Percentiles rank a stretch among this genome's conserved stretches.
These are phyloP conservation scores for Eulemur macaco DNA, from an alignment of 2,113 vertebrate species.

Conservation along the genomic window DNA sequence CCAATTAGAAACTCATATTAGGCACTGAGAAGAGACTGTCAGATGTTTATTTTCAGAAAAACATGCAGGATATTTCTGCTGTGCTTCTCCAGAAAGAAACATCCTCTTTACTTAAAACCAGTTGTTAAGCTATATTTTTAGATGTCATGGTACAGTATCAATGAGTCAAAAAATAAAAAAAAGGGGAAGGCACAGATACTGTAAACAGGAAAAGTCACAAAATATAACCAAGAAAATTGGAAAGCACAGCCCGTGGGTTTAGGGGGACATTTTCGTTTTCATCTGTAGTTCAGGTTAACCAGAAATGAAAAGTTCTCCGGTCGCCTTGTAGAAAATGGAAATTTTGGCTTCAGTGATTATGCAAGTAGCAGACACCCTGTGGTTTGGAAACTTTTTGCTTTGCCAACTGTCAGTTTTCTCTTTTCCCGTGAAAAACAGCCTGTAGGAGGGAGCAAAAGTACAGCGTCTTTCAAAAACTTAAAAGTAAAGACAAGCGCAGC, in stretches of 20 bases:
- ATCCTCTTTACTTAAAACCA: constrained; percentile 69
- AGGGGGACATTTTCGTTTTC: neutral
- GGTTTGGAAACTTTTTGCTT: constrained; percentile 68
- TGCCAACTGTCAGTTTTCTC: constrained; percentile 59
- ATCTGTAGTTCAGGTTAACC: neutral
- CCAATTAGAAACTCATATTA: neutral
- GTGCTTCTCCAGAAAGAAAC: constrained; percentile 67
- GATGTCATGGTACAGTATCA: constrained; percentile 58
- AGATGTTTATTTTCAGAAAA: constrained; percentile 59
- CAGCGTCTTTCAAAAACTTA: constrained; percentile 49
- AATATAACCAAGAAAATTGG: neutral
- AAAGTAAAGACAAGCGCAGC: neutral
- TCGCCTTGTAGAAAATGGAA: constrained; percentile 43
- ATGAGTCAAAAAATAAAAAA: constrained; percentile 61
- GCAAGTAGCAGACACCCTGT: constrained; percentile 62
- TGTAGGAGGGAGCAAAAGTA: constrained; percentile 23
- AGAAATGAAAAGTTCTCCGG: neutral
- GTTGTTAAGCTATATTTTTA: constrained; percentile 83
- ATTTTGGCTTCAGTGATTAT: constrained; percentile 17
- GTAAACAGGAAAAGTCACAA: constrained; percentile 80
- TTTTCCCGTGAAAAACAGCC: constrained; percentile 43
- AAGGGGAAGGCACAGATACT: constrained; percentile 48
- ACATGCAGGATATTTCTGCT: constrained; percentile 75
- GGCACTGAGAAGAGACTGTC: neutral
- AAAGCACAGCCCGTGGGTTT: neutral